These are phyloP conservation scores for Cromileptes altivelis DNA, from an alignment of 2,113 vertebrate species.

Conservation along the genomic window DNA sequence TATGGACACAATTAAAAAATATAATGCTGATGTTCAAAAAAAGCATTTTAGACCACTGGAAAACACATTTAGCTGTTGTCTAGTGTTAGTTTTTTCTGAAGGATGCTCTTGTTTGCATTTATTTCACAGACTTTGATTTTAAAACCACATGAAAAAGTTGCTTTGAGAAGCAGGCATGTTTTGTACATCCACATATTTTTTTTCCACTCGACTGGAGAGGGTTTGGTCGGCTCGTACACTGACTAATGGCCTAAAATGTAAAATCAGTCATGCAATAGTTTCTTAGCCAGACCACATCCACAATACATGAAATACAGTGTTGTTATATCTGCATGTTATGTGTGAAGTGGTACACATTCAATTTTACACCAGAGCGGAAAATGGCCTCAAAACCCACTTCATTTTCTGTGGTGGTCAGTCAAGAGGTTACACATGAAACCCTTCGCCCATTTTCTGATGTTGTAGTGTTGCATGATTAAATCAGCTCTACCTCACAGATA, in stretches of 20 bases:
- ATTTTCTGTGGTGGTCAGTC: slow-evolving; percentile 17
- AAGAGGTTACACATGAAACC: slow-evolving; percentile 23
- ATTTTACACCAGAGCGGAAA: slow-evolving; percentile 33
- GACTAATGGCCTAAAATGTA: slow-evolving; percentile 19
- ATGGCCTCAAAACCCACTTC: slow-evolving; percentile 30
- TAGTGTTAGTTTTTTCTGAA: neutral
- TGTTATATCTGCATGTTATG: slow-evolving; percentile 35
- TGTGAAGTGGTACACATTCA: slow-evolving; percentile 43
- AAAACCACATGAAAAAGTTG: slow-evolving; percentile 6
- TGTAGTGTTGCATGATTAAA: slow-evolving; percentile 15
- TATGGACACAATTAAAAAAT: neutral
- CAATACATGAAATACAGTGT: slow-evolving; percentile 12
- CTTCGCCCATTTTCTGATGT: slow-evolving; percentile 6
- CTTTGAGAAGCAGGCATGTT: neutral
- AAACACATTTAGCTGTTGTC: neutral
- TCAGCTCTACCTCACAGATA: slow-evolving; percentile 1
- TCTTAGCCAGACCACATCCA: slow-evolving; percentile 19
- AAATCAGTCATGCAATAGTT: slow-evolving; percentile 25
- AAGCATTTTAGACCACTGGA: neutral
- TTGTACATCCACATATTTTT: slow-evolving; percentile 19
- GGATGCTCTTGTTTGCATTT: neutral
- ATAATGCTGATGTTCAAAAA: neutral
- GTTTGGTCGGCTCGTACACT: neutral
- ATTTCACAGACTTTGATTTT: slow-evolving; percentile 1
- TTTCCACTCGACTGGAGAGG: slow-evolving; percentile 8